A percentile compares a stretch with the other conserved stretches of the same genome.
phyloP scores from a whole-genome alignment of 2,888 invertebrate genomes.

The Plagodis pulveraria region DNA sequence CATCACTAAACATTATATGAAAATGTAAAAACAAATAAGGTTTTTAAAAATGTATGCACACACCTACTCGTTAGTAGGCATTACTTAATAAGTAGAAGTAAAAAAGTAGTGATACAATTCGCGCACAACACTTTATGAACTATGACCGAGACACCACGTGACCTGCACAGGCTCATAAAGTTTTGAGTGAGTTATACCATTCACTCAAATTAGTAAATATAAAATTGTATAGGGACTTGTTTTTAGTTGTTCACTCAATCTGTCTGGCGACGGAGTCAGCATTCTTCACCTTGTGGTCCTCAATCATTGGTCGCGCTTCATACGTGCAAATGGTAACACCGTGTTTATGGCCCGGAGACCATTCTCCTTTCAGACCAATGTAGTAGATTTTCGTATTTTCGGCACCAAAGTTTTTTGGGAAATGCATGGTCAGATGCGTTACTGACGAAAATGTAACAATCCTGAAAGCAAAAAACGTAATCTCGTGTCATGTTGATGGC shows the following conservation, averaged over 20 bases:
- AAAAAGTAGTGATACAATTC: too few species aligned
- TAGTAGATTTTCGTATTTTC: conserved; percentile 95
- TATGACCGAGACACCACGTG: too few species aligned
- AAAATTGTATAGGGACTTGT: neutral
- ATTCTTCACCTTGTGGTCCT: conserved; percentile 92
- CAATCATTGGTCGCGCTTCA: conserved; percentile 93
- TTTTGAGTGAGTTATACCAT: too few species aligned
- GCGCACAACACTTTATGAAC: too few species aligned
- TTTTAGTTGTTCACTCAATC: conserved; percentile 68
- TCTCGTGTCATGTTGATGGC: too few species aligned
- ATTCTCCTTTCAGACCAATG: conserved; percentile 98
- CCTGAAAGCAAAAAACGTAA: conserved; percentile 80
- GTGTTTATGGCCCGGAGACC: conserved; percentile 91
- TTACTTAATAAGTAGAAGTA: too few species aligned
- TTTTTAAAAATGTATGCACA: too few species aligned
- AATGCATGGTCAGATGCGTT: conserved; percentile 94
- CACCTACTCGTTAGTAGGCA: too few species aligned
- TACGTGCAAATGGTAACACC: conserved; percentile 97
- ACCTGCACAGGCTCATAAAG: too few species aligned
- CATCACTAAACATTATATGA: too few species aligned
- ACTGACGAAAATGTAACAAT: conserved; percentile 96
- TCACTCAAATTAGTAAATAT: neutral
- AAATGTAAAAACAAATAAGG: too few species aligned
- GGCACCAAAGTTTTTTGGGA: conserved; percentile 94
- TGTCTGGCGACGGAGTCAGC: conserved; percentile 86